Base-by-base conservation (phyloP, 2,888 invertebrate species). In the Melieria crassipennis region DNA sequence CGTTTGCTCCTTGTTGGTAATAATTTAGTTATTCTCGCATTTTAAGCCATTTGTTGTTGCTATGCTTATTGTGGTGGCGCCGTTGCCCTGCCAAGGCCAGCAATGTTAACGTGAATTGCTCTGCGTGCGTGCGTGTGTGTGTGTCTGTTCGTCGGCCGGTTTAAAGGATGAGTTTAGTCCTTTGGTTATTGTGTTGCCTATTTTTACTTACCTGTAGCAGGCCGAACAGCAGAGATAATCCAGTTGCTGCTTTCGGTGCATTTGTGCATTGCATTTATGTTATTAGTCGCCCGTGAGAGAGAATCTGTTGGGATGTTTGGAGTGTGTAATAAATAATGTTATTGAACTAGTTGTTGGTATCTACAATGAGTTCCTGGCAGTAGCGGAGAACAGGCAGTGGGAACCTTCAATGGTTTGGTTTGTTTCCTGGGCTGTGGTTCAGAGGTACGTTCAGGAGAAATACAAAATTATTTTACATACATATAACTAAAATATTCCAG, bases 11-110 rank as follows among this genome's bases (percentile, higher is more conserved):
- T 58, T 42, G 57, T 66, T 55, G 52, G 9, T 55, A 60, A 68
- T 68, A 68, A 68, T 68, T 69, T 61, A 62, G 68, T 69, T 69
- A 69, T 62, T 69, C 61, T 69, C 55, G 68, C 62, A 69, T 55
- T 52, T 47, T 69, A 69, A 69, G 61, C 68, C 47, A 62, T 61
- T 42, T 56, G 30, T 56, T 30, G 30, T 7, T 55, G 52, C 30
- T 58, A 58, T 48, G 42, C 30, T 30, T 30, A 30, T 30, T 30
- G 30, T 30, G 30, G 30, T 30, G 3, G 3, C 30, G 3, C 30
- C 30, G 30, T 30, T 30, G 30, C 30, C 30, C 30, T 2, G 30
- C 30, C 30, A 30, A 30, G 30, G 30, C 30, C 30, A 30, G 3
- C 30, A 30, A 30, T 30, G 30, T 3, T 30, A 30, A 30, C 30